These are phyloP conservation scores for Congeria kusceri DNA, from an alignment of 2,888 invertebrate species.

Conservation along the genomic window DNA sequence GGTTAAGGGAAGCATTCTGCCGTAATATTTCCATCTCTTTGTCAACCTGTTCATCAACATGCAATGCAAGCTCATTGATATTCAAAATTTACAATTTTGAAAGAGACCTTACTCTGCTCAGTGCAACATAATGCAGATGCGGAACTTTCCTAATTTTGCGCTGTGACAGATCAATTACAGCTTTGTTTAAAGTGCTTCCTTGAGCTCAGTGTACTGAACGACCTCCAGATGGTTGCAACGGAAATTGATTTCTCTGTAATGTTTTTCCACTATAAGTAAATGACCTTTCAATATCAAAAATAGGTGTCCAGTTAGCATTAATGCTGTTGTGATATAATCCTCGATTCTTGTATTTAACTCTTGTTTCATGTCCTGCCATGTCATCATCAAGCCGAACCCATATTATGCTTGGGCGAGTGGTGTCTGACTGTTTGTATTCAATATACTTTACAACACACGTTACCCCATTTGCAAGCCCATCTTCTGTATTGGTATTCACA, in stretches of 20 bases:
- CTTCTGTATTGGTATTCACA: conserved; percentile 49
- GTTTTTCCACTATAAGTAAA: conserved; percentile 46
- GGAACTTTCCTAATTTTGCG: conserved; percentile 37
- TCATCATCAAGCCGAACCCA: conserved; percentile 52
- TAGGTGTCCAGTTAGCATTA: conserved; percentile 51
- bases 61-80: conserved; percentile 47
- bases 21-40: conserved; percentile 46
- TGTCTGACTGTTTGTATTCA: conserved; percentile 40
- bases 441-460: conserved; percentile 45
- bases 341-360: conserved; percentile 45
- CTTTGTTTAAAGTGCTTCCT: conserved; percentile 48
- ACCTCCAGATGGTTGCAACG: conserved; percentile 51
- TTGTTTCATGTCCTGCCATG: conserved; percentile 34
- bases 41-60: conserved; percentile 42
- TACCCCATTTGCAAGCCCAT: conserved; percentile 60
- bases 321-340: conserved; percentile 31
- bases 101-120: conserved; percentile 47
- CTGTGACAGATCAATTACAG: conserved; percentile 33
- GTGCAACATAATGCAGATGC: conserved; percentile 56
- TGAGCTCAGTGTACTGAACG: conserved; percentile 61
- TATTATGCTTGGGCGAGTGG: conserved; percentile 50
- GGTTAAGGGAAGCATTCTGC: conserved; percentile 28
- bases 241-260: conserved; percentile 51
- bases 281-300: conserved; percentile 54
- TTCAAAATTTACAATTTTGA: conserved; percentile 48